Evolutionary conservation across 2,797 vertebrate genomes (phyloP).

Genomic region (Coreius guichenoti): DNA sequence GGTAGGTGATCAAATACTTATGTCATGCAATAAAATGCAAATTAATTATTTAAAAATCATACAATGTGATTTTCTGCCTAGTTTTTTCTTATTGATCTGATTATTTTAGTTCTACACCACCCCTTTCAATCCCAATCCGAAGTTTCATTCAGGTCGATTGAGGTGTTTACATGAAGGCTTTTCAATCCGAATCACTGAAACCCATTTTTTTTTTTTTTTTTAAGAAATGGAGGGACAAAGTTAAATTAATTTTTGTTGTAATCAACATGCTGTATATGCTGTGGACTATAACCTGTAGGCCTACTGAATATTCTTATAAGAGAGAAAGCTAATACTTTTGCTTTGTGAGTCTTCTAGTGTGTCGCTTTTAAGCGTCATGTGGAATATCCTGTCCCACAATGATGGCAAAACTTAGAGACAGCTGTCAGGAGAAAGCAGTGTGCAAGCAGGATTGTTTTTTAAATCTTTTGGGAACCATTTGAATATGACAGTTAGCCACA

Average conservation of each 20-base stretch:
- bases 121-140: background rate
- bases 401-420: constrained; percentile 52
- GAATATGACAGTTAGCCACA: constrained; percentile 52
- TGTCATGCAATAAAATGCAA: too few relatives aligned
- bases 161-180: background rate
- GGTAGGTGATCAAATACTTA: too few relatives aligned
- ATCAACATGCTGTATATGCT: too few relatives aligned
- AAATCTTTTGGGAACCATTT: constrained; percentile 31
- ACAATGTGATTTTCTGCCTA: too few relatives aligned
- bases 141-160: background rate
- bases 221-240: too few relatives aligned
- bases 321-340: background rate
- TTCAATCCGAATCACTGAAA: background rate
- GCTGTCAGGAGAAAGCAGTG: constrained; percentile 61
- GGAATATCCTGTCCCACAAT: constrained; percentile 24
- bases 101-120: too few relatives aligned
- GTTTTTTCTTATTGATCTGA: too few relatives aligned
- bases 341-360: background rate
- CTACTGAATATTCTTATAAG: background rate
- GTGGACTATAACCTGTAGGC: background rate
- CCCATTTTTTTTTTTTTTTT: too few relatives aligned
- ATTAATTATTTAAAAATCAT: too few relatives aligned
- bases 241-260: background rate
- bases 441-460: constrained; percentile 51
- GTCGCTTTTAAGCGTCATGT: background rate